Base-by-base conservation (phyloP, 1,140 invertebrate genomes). In the Apis dorsata region DNA sequence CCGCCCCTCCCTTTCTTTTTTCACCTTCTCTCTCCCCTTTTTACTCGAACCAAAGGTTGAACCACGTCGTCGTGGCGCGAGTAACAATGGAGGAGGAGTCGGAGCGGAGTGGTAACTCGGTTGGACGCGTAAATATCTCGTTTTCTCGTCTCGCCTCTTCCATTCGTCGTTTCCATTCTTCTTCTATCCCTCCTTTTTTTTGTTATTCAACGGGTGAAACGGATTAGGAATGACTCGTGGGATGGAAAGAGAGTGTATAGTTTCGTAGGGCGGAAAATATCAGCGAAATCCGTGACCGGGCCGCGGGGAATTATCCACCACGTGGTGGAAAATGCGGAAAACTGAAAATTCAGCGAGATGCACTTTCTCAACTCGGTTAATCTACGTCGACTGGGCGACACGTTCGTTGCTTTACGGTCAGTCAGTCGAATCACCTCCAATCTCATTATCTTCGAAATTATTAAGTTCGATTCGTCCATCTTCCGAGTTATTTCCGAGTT, bases 311-410 rank as follows among this genome's bases (percentile, higher is more conserved):
- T 83, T 82, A 73, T 24, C 62, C 34, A 44, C 34, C 34, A 0
- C 5, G 34, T 44, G 34, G 73, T 51, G 82, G 24, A 51, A 69
- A 76, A 62, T 34, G 34, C 34, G 34, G 34, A 44, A 34, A 76
- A 76, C 51, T 53, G 49, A 70, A 87, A 86, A 69, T 84, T 75
- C 65, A 8, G 69, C 59, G 72, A 7, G 34, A 80, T 77, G 81
- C 77, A 86, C 77, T 86, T 86, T 69, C 60, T 66, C 78, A 87
- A 87, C 82, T 86, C 81, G 57, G 75, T 70, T 34, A 66, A 75
- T 86, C 79, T 79, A 55, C 79, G 55, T 34, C 34, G 49, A n/a
- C 85, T 85, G 84, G 85, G 78, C 86, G 71, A 86, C 66, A 74
- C 62, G 49, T 84, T 77, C 34, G 73, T 85, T 80, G 81, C 73